These are phyloP conservation scores for Penaeus indicus DNA, from an alignment of 1,140 invertebrate genomes.

Conservation along the genomic window DNA sequence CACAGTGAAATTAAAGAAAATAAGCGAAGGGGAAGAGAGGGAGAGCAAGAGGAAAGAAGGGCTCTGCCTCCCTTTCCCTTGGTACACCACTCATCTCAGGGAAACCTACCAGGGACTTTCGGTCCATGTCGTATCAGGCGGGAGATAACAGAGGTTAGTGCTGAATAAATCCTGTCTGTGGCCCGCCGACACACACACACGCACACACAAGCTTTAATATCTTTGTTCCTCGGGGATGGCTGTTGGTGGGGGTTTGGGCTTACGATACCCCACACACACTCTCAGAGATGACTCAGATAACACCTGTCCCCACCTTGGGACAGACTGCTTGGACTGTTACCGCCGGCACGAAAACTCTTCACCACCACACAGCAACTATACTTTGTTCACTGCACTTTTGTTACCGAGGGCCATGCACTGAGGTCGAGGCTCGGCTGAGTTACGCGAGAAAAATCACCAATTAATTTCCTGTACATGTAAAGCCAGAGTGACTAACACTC, in stretches of 20 bases:
- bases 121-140: conserved; percentile 48
- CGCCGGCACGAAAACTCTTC: conserved; percentile 28
- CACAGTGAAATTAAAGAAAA: too few relatives aligned
- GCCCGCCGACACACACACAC: too few relatives aligned
- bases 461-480: conserved; percentile 43
- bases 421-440: conserved; percentile 23
- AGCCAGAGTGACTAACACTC: conserved; percentile 40
- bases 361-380: conserved; percentile 47
- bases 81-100: not conserved
- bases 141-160: conserved; percentile 34
- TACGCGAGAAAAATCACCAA: conserved; percentile 46
- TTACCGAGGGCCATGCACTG: conserved; percentile 19
- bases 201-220: conserved; percentile 1
- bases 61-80: too few relatives aligned
- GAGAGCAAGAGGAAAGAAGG: too few relatives aligned
- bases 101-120: conserved; percentile 60
- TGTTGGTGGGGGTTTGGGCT: conserved; percentile 33
- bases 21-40: too few relatives aligned
- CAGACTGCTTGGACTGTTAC: conserved; percentile 16
- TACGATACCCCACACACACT: conserved; percentile 27
- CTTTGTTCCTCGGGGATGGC: conserved; percentile 43
- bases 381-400: conserved; percentile 45
- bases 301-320: conserved; percentile 39
- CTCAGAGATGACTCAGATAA: too few relatives aligned
- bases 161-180: conserved; percentile 17